Percentiles rank a stretch among this genome's conserved stretches.
Conservation (phyloP, 2,113 vertebrate species). For the Puntigrus tetrazona region DNA sequence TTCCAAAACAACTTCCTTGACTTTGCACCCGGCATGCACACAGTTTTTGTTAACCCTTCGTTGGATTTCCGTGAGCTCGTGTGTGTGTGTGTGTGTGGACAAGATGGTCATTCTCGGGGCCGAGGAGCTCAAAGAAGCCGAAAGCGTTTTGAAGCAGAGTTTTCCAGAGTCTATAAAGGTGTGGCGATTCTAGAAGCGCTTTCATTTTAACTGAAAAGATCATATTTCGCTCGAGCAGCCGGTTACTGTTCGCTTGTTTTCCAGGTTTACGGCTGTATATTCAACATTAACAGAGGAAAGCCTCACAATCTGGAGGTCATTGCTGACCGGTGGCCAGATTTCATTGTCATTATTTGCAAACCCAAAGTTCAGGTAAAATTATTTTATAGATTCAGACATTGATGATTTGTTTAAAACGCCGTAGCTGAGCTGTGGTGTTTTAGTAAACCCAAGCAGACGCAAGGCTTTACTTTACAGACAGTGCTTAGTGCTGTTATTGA, state of each 20-base stretch:
- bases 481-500: not conserved
- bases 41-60: not conserved
- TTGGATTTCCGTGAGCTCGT: not conserved
- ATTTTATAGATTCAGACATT: not conserved
- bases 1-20: not conserved
- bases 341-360: constrained; percentile 45
- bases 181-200: not conserved
- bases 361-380: constrained; percentile 42
- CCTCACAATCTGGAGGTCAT: constrained; percentile 45
- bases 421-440: not conserved
- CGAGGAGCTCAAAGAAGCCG: not conserved
- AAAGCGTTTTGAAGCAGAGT: not conserved
- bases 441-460: not conserved
- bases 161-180: constrained; percentile 1
- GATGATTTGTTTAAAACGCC: not conserved
- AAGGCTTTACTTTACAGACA: not conserved
- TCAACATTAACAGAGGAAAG: constrained; percentile 51
- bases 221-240: not conserved
- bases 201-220: not conserved
- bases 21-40: not conserved
- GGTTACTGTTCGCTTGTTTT: not conserved
- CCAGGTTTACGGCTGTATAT: constrained; percentile 53
- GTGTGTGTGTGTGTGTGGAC: no score
- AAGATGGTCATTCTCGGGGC: not conserved
- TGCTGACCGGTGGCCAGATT: constrained; percentile 49